Conservation (phyloP, 2,113 vertebrate genomes). For the Leptobrachium leishanense region DNA sequence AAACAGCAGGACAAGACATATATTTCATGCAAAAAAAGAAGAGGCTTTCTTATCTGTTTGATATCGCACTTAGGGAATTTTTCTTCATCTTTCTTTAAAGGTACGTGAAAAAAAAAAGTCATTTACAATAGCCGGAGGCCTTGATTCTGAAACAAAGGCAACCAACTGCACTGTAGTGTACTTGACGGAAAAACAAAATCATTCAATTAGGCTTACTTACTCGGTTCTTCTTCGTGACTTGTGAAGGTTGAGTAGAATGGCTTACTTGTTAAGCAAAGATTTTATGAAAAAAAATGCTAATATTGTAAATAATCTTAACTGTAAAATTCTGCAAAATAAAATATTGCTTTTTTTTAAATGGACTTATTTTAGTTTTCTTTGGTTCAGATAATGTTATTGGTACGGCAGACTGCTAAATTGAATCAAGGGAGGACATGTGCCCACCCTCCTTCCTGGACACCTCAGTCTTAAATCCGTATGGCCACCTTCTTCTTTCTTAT, state of each 20-base stretch:
- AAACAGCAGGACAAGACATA: conserved; percentile 69
- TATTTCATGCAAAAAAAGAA: conserved; percentile 71
- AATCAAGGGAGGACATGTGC: too few species aligned
- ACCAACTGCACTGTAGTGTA: conserved; percentile 56
- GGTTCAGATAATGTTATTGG: too few species aligned
- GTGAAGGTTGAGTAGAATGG: conserved; percentile 59
- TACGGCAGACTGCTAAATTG: too few species aligned
- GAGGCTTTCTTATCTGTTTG: conserved; percentile 78
- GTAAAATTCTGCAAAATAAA: too few species aligned
- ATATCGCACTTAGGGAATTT: conserved; percentile 80
- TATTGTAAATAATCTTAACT: too few species aligned
- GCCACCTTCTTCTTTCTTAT: too few species aligned
- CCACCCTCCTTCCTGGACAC: too few species aligned
- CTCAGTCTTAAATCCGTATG: too few species aligned
- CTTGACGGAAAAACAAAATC: conserved; percentile 59
- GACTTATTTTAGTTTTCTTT: too few species aligned
- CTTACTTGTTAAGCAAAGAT: conserved; percentile 3
- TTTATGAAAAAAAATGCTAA: background rate
- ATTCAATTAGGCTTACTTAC: conserved; percentile 57
- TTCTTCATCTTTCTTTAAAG: conserved; percentile 81
- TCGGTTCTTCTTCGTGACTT: conserved; percentile 49
- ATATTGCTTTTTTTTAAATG: too few species aligned
- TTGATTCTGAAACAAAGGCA: conserved; percentile 74
- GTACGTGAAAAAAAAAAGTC: conserved; percentile 68
- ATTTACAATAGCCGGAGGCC: conserved; percentile 79